phyloP scores from a whole-genome alignment of 2,888 invertebrate genomes.

The Stegophylla sp. region DNA sequence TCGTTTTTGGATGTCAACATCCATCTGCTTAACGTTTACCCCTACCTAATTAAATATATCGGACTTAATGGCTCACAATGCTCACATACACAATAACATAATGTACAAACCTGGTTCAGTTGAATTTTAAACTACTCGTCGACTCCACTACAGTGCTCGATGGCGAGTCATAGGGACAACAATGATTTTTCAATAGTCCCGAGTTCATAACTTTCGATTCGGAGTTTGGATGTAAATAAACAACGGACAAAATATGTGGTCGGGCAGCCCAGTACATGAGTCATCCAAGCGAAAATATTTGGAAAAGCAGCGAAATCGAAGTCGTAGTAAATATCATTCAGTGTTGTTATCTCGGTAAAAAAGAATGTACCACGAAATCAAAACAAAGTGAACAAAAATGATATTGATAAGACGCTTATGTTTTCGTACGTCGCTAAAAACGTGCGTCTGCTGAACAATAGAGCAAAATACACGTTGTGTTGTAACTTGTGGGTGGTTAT shows the following conservation, averaged over 20 bases:
- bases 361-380: conserved; percentile 13
- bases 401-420: neutral
- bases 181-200: neutral
- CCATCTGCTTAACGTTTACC: conserved; percentile 2
- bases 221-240: neutral
- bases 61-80: too few relatives aligned
- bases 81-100: neutral
- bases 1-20: conserved; percentile 16
- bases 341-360: neutral
- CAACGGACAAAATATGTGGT: neutral
- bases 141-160: neutral
- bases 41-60: neutral
- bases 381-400: neutral
- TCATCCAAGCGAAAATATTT: neutral
- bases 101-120: conserved; percentile 6
- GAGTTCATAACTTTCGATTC: neutral
- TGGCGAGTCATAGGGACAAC: neutral
- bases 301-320: neutral
- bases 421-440: too few relatives aligned
- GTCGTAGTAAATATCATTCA: neutral
- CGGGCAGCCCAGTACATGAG: neutral
- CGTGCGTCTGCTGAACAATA: too few relatives aligned
- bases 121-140: neutral
- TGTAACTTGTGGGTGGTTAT: too few relatives aligned
- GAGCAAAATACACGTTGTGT: too few relatives aligned